These are phyloP conservation scores for Nasonia giraulti DNA, from an alignment of 1,140 invertebrate genomes.

Conservation along the genomic window DNA sequence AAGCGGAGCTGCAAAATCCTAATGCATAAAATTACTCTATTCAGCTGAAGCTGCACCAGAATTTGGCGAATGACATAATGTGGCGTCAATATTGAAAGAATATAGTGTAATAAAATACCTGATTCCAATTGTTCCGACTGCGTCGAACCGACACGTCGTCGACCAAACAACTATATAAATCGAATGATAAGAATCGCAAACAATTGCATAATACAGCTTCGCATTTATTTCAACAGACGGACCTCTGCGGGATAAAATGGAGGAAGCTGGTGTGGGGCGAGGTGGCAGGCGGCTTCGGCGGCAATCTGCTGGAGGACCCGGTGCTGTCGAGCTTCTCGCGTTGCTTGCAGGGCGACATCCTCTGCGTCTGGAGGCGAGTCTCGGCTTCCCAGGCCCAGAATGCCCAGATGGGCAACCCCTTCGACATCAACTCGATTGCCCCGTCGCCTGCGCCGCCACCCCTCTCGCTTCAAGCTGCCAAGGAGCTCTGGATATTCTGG, in stretches of 20 bases:
- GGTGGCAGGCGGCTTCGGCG: slow-evolving; percentile 76
- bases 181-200: too few species aligned
- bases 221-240: slow-evolving; percentile 81
- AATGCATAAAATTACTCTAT: too few species aligned
- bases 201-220: too few species aligned
- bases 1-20: too few species aligned
- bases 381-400: slow-evolving; percentile 75
- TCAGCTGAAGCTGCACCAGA: too few species aligned
- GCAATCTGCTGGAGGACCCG: slow-evolving; percentile 89
- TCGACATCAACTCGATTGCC: slow-evolving; percentile 74
- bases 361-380: slow-evolving; percentile 96
- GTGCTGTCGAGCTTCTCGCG: slow-evolving; percentile 94
- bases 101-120: too few species aligned
- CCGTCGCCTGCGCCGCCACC: slow-evolving; percentile 78
- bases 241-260: slow-evolving; percentile 99
- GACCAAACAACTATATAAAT: too few species aligned
- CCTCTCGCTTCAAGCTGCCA: slow-evolving; percentile 85
- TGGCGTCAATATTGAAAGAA: too few species aligned
- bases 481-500: slow-evolving; percentile 99
- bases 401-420: slow-evolving; percentile 75
- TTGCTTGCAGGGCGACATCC: slow-evolving; percentile 94
- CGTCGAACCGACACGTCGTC: too few species aligned
- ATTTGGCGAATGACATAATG: too few species aligned
- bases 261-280: slow-evolving; percentile 92
- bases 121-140: too few species aligned